Conservation (phyloP, 2,113 vertebrate species). For the Anhinga anhinga region DNA sequence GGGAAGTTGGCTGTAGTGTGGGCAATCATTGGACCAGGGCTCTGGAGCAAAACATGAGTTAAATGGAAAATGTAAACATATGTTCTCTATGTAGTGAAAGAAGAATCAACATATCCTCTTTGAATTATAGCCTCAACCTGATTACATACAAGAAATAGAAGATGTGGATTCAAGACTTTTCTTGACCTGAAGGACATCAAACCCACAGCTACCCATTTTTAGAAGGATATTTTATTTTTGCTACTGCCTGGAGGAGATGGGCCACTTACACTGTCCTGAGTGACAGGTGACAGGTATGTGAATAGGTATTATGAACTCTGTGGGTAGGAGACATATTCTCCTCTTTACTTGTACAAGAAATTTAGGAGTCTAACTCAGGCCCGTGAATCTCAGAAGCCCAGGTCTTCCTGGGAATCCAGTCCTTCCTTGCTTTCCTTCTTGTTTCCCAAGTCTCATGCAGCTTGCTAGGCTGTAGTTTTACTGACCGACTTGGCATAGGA, state of each 20-base stretch:
- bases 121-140: background rate
- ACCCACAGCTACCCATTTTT: background rate
- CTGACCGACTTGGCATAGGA: background rate
- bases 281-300: background rate
- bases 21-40: background rate
- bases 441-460: background rate
- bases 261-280: background rate
- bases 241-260: background rate
- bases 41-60: background rate
- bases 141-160: background rate
- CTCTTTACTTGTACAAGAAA: background rate
- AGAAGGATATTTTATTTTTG: background rate
- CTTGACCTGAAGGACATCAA: background rate
- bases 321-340: background rate
- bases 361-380: background rate
- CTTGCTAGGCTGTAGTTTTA: background rate
- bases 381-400: background rate
- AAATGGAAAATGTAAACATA: background rate
- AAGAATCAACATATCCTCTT: background rate
- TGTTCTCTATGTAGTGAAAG: background rate
- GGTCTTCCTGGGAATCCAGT: background rate
- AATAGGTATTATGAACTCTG: background rate
- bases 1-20: background rate
- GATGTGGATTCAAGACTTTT: background rate
- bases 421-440: background rate